A percentile compares a stretch with the other conserved stretches of the same genome.
Conservation (phyloP, 2,113 vertebrate genomes). For the Rhea americana region DNA sequence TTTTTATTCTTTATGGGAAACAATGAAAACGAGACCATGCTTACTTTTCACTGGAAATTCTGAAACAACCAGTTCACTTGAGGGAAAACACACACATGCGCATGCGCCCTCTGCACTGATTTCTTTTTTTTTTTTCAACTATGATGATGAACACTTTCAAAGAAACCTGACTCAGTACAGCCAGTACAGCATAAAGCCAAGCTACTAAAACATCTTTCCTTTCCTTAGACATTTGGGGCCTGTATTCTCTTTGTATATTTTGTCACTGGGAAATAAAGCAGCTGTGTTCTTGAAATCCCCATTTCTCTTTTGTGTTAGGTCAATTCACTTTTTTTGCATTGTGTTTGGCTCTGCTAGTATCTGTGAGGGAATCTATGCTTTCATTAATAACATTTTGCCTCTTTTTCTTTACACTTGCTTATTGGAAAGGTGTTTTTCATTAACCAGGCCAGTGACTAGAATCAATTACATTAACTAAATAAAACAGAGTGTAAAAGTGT, state of each 20-base stretch:
- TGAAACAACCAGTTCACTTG: conserved; percentile 6
- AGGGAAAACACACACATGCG: not conserved
- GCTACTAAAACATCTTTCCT: conserved; percentile 51
- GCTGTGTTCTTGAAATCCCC: conserved; percentile 37
- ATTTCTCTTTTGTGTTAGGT: conserved; percentile 38
- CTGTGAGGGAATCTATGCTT: not conserved
- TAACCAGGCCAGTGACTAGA: not conserved
- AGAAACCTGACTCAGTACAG: conserved; percentile 45
- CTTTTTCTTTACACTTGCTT: not conserved
- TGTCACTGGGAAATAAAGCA: conserved; percentile 53
- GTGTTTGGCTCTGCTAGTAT: not conserved
- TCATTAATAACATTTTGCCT: not conserved
- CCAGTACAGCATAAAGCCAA: conserved; percentile 13
- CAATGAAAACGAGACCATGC: conserved; percentile 25
- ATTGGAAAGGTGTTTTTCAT: not conserved
- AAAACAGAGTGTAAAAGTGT: not conserved
- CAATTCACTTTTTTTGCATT: not conserved
- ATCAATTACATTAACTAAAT: not conserved
- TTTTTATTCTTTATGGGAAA: conserved; percentile 70
- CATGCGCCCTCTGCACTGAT: not conserved
- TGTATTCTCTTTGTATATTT: conserved; percentile 56
- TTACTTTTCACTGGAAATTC: conserved; percentile 52
- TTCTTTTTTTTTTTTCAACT: conserved; percentile 14
- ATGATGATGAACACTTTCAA: conserved; percentile 38
- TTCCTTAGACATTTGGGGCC: conserved; percentile 18